Evolutionary conservation across 1,140 invertebrate species (phyloP), one percentile per base, ranked within the genome.

Genomic region (Cylas formicarius): DNA sequence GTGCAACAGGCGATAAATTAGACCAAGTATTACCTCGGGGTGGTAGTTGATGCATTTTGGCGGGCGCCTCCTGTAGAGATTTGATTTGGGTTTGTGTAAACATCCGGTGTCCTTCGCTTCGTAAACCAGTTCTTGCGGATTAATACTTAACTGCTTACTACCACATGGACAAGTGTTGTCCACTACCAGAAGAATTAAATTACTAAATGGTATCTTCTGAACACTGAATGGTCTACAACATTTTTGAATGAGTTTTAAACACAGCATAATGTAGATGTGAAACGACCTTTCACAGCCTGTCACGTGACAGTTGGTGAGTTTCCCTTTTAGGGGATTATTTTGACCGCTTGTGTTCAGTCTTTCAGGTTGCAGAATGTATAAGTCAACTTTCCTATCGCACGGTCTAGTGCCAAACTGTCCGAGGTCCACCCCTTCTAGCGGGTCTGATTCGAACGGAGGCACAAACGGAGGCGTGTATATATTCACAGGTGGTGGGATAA

Each of bases 201-300:
- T 94, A 54, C 89, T 92, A 60, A 90, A 84, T 24, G 82, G 86
- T 53, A 93, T 89, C 69, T 90, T 90, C 60, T 93, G 89, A 8
- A 92, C 88, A 66, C 89, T 92, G 68, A 93, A 94, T 9, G 87
- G 87, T 52, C 86, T 90, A 66, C 27, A 56, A 49, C n/a, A n/a
- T n/a, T n/a, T 16, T 10, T 6, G 11, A n/a, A 22, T 10, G 9
- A 11, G 9, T 33, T 32, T 4, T 0, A 11, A 20, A 19, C 7
- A 17, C 11, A 2, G 10, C 17, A 36, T 8, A 31, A 31, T 22
- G 10, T 16, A 10, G 29, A 2, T 11, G 8, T 9, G 13, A 23
- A 37, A 51, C 66, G 69, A 87, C 84, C 88, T 84, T 66, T 90
- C 88, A 62, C 90, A 93, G 51, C 87, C 86, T 13, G 85, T 86